A percentile compares a stretch with the other conserved stretches of the same genome.
Evolutionary conservation across 2,888 invertebrate genomes (phyloP).

Genomic region (Perdita meconis): DNA sequence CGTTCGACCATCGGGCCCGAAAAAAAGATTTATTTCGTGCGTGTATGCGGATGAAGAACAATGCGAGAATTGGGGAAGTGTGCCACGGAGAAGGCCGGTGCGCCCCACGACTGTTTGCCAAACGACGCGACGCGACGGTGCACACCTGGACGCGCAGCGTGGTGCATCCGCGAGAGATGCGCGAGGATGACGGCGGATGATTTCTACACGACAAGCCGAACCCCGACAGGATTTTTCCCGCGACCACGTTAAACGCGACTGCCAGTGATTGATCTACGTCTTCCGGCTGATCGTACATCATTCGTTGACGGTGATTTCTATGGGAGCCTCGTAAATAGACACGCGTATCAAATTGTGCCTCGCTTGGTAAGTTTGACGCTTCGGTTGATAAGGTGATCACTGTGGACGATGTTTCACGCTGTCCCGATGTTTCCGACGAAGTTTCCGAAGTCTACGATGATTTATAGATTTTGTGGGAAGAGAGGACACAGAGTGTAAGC

Average conservation of each 20-base stretch:
- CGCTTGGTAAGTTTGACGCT: conserved; percentile 1
- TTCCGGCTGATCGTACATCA: conserved; percentile 15
- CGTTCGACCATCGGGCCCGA: background rate
- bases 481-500: no score
- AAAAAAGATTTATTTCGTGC: conserved; percentile 65
- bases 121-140: conserved; percentile 35
- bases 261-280: conserved; percentile 24
- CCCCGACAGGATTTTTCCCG: background rate
- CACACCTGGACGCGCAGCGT: conserved; percentile 61
- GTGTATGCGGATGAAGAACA: conserved; percentile 72
- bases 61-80: conserved; percentile 80
- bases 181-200: conserved; percentile 15
- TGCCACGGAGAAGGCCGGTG: conserved; percentile 69
- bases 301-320: conserved; percentile 9
- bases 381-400: background rate
- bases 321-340: conserved; percentile 10
- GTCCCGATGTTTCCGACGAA: background rate
- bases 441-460: background rate
- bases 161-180: conserved; percentile 39
- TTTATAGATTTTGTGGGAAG: background rate
- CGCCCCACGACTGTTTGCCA: conserved; percentile 41
- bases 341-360: conserved; percentile 4
- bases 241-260: conserved; percentile 2
- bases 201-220: conserved; percentile 13
- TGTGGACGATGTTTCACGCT: background rate